These are phyloP conservation scores for Antedon bifida DNA, from an alignment of 35 echinoderm and acorn worm genomes.

Conservation along the genomic window DNA sequence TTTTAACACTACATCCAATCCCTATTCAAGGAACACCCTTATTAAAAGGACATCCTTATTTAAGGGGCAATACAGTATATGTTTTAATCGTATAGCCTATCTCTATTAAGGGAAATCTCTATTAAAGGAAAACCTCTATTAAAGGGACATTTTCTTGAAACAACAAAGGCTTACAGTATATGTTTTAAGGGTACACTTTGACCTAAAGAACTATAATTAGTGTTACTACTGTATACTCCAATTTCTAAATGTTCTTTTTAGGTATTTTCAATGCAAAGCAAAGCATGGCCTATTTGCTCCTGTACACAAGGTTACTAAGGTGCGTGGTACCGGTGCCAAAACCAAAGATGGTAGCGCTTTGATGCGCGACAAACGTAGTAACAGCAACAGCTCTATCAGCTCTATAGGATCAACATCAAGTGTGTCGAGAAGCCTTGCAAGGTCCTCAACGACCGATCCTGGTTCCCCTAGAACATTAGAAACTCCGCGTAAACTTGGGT, in stretches of 20 bases:
- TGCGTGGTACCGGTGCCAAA: constrained; percentile 33
- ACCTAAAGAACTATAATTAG: too few relatives aligned
- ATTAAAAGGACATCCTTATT: too few relatives aligned
- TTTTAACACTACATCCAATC: too few relatives aligned
- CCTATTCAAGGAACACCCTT: too few relatives aligned
- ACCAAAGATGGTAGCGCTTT: neutral
- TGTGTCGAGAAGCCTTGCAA: constrained; percentile 26
- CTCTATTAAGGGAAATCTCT: too few relatives aligned
- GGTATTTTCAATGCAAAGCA: constrained; percentile 80
- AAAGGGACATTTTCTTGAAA: too few relatives aligned
- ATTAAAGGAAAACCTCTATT: too few relatives aligned
- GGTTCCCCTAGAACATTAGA: constrained; percentile 11
- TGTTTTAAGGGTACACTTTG: too few relatives aligned
- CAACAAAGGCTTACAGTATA: too few relatives aligned
- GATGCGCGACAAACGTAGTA: constrained; percentile 44
- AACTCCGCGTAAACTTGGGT: neutral
- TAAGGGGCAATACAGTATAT: too few relatives aligned
- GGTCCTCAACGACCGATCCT: constrained; percentile 9
- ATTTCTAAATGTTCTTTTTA: constrained; percentile 2
- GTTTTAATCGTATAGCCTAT: too few relatives aligned
- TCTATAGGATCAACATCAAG: constrained; percentile 71
- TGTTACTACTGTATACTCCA: too few relatives aligned
- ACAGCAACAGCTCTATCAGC: constrained; percentile 86
- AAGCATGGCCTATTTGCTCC: constrained; percentile 95
- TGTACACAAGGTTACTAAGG: constrained; percentile 87